Percentiles rank a stretch among this genome's conserved stretches.
Evolutionary conservation across 2,888 invertebrate species (phyloP).

Genomic region (Drosophila trichaetosa): DNA sequence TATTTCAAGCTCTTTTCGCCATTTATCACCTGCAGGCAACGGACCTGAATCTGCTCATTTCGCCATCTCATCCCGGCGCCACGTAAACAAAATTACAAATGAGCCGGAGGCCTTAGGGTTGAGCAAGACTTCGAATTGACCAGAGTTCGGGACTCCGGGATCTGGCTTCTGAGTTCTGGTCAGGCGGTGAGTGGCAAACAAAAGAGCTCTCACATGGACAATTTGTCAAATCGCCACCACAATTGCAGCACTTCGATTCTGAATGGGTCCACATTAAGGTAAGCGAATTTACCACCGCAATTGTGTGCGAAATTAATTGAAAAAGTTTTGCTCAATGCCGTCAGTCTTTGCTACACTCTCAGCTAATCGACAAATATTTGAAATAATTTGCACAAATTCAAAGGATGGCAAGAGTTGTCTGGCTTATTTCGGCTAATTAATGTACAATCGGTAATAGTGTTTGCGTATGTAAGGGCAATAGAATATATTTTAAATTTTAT

Average conservation of each 20-base stretch:
- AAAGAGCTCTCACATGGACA: conserved; percentile 65
- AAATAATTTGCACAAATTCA: conserved; percentile 67
- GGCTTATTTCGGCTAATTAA: conserved; percentile 52
- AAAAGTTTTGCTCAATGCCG: conserved; percentile 66
- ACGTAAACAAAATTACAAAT: conserved; percentile 61
- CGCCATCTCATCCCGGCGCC: conserved; percentile 11
- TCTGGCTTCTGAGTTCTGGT: conserved; percentile 1
- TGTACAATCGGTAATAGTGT: conserved; percentile 21
- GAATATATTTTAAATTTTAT: neutral
- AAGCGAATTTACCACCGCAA: conserved; percentile 59
- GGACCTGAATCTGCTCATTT: conserved; percentile 13
- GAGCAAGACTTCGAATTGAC: neutral
- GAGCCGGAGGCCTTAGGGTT: conserved; percentile 30
- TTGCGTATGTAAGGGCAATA: neutral
- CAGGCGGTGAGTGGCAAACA: conserved; percentile 48
- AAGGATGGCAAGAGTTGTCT: conserved; percentile 38
- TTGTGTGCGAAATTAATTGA: conserved; percentile 72
- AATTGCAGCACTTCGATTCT: conserved; percentile 59
- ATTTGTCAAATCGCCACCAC: conserved; percentile 79
- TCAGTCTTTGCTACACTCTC: neutral
- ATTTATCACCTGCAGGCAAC: conserved; percentile 75
- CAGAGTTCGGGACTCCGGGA: neutral
- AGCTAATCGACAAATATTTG: conserved; percentile 74
- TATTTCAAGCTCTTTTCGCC: conserved; percentile 72
- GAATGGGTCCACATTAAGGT: conserved; percentile 51